These are phyloP conservation scores for Lethrus apterus DNA, from an alignment of 1,140 invertebrate genomes.

Conservation along the genomic window DNA sequence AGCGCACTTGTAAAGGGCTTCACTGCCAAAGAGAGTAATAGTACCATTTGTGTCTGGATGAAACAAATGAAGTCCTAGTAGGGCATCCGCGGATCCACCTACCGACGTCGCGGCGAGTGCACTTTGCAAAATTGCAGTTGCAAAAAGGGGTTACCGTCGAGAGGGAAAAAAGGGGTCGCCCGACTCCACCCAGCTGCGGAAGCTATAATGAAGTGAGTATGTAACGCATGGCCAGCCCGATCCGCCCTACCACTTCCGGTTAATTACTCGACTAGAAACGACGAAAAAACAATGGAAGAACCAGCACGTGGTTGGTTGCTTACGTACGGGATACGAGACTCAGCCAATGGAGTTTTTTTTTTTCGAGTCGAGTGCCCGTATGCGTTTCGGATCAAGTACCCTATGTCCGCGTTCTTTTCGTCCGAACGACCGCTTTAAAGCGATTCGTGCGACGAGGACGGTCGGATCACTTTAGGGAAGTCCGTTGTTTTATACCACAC, in stretches of 20 bases:
- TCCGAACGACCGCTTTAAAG: constrained; percentile 3
- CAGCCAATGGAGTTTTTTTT: constrained; percentile 22
- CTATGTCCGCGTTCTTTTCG: constrained; percentile 11
- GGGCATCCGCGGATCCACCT: too few relatives aligned
- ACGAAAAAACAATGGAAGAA: constrained; percentile 22
- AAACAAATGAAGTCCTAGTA: too few relatives aligned
- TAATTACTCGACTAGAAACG: constrained; percentile 25
- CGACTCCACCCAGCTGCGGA: constrained; percentile 19
- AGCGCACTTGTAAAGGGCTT: too few relatives aligned
- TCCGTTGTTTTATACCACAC: constrained; percentile 5
- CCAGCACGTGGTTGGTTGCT: constrained; percentile 24
- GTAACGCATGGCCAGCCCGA: constrained; percentile 16
- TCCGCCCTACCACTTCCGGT: constrained; percentile 26
- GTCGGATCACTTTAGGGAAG: constrained; percentile 3
- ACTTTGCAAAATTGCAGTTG: constrained; percentile 8
- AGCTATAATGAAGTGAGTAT: constrained; percentile 19
- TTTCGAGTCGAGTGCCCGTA: constrained; percentile 18
- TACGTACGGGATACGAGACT: constrained; percentile 18
- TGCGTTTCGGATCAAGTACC: constrained; percentile 20
- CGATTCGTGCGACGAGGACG: constrained; percentile 1
- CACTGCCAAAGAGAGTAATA: too few relatives aligned
- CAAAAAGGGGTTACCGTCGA: not conserved
- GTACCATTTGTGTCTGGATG: too few relatives aligned
- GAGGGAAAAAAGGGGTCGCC: constrained; percentile 4
- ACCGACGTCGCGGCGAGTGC: not conserved